Evolutionary conservation across 2,888 invertebrate genomes (phyloP).

Genomic region (Molanna angustata): DNA sequence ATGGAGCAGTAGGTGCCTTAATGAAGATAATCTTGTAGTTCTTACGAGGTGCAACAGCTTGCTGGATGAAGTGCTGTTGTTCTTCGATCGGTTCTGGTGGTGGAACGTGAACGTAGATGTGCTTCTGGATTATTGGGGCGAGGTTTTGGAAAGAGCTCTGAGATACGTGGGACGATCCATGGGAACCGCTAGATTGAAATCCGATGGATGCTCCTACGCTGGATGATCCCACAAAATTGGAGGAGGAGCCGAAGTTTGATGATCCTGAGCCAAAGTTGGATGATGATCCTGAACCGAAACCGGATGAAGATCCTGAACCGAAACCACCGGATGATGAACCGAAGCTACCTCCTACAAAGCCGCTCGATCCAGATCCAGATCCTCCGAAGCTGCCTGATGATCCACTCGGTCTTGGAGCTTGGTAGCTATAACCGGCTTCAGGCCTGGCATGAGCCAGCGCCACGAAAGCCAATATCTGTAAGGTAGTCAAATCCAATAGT

Average conservation of each 20-base stretch:
- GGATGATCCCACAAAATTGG: conserved; percentile 20
- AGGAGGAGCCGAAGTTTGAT: not conserved
- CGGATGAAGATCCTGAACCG: not conserved
- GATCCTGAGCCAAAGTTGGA: no score
- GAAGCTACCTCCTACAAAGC: conserved; percentile 7
- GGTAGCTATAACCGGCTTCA: conserved; percentile 57
- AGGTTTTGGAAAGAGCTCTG: conserved; percentile 37
- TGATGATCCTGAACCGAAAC: conserved; percentile 6
- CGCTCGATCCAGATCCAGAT: conserved; percentile 1
- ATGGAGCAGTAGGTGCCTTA: conserved; percentile 76
- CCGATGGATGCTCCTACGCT: conserved; percentile 4
- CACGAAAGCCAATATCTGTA: conserved; percentile 45
- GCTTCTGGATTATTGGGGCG: conserved; percentile 68
- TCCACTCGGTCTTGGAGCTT: conserved; percentile 28
- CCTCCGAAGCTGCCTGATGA: conserved; percentile 5
- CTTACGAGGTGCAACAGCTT: conserved; percentile 67
- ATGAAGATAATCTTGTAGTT: conserved; percentile 87
- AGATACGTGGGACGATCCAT: conserved; percentile 34
- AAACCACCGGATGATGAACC: not conserved
- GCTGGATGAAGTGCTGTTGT: conserved; percentile 62
- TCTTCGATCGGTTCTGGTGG: conserved; percentile 76
- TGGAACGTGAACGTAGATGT: conserved; percentile 81
- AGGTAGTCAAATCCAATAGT: no score
- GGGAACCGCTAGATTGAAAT: conserved; percentile 4
- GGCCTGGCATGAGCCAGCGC: conserved; percentile 58